phyloP scores from a whole-genome alignment of 2,888 invertebrate genomes.

The Lepidonotus clava region DNA sequence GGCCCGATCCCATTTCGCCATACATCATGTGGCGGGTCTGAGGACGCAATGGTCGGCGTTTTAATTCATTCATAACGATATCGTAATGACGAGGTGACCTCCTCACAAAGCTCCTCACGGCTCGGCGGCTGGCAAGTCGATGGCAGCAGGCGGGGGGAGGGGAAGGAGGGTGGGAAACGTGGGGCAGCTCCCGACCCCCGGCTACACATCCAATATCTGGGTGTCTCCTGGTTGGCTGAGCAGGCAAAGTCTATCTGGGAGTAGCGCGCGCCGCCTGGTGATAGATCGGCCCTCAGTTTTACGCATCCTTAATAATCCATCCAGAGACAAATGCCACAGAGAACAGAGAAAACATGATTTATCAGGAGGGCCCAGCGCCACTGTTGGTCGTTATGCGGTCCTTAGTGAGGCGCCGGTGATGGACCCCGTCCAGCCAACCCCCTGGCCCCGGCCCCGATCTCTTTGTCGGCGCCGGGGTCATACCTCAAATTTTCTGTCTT shows the following conservation, averaged over 20 bases:
- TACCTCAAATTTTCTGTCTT: not conserved
- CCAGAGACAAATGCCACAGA: conserved; percentile 27
- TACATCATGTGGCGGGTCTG: not conserved
- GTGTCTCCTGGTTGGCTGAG: conserved; percentile 28
- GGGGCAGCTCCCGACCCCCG: not conserved
- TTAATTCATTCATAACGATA: conserved; percentile 52
- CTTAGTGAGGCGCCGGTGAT: not conserved
- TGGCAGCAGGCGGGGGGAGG: not conserved
- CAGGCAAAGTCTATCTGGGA: conserved; percentile 9
- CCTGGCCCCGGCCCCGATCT: not conserved
- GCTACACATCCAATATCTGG: conserved; percentile 51
- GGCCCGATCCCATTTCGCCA: not conserved
- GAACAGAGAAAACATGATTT: conserved; percentile 3
- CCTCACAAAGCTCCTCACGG: not conserved
- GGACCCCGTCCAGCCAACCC: not conserved
- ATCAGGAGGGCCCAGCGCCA: not conserved
- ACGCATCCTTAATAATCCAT: conserved; percentile 50
- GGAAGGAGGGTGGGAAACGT: not conserved
- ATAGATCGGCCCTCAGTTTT: conserved; percentile 47
- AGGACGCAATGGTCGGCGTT: not conserved
- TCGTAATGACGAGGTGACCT: conserved; percentile 50
- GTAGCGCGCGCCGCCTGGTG: conserved; percentile 6
- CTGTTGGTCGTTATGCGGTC: not conserved
- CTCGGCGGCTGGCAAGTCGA: not conserved
- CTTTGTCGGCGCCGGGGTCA: not conserved